Conservation (phyloP, 2,113 vertebrate genomes). For the Pseudorasbora parva region DNA sequence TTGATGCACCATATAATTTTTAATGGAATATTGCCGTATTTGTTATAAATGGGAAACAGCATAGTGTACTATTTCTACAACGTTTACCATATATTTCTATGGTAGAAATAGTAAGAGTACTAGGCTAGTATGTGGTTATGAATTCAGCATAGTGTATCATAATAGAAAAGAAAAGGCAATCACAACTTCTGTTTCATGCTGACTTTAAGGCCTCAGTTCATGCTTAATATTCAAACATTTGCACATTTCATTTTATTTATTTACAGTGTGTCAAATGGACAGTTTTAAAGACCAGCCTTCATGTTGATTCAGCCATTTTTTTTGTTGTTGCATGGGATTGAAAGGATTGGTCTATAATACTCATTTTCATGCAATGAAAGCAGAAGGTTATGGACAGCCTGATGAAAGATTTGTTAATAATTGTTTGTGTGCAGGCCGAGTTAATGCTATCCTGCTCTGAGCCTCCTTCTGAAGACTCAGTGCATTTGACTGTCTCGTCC, state of each 20-base stretch:
- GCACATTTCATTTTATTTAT: not conserved
- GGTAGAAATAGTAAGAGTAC: no score
- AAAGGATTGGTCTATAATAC: not conserved
- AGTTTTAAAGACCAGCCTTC: no score
- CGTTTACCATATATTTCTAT: no score
- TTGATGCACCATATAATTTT: no score
- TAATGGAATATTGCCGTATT: no score
- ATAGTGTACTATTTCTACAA: no score
- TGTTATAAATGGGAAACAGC: no score
- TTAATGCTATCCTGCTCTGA: slow-evolving; percentile 56
- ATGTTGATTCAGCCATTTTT: not conserved
- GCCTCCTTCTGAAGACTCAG: slow-evolving; percentile 53
- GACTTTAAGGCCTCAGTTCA: not conserved
- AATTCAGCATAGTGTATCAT: no score
- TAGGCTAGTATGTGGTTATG: no score
- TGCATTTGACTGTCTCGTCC: slow-evolving; percentile 41
- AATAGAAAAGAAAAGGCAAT: no score
- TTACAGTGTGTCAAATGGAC: no score
- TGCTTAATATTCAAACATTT: not conserved
- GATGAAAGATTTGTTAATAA: not conserved
- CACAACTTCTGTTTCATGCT: no score
- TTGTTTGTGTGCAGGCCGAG: slow-evolving; percentile 45
- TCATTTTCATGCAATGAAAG: not conserved
- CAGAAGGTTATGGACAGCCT: not conserved
- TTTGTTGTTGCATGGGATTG: not conserved